Percentiles rank a stretch among this genome's conserved stretches.
phyloP scores from a whole-genome alignment of 2,113 vertebrate species.

The Agapornis roseicollis region DNA sequence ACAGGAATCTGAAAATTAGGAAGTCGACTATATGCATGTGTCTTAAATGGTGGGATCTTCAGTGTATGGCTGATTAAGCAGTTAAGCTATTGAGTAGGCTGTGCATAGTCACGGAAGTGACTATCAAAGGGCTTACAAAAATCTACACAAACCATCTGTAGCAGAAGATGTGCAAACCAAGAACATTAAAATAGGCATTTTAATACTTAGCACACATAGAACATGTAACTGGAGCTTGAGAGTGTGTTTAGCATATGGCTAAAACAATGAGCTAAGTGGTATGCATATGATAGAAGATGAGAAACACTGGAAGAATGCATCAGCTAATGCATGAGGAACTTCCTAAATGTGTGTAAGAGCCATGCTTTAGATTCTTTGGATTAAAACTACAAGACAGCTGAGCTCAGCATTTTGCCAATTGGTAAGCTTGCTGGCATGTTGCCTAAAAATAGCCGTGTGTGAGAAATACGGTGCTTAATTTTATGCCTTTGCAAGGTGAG shows the following conservation, averaged over 20 bases:
- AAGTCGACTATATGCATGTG: neutral
- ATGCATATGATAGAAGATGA: neutral
- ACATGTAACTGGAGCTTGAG: neutral
- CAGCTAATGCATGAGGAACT: neutral
- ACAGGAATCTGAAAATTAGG: neutral
- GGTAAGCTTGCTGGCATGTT: neutral
- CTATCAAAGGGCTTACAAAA: neutral
- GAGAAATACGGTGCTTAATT: neutral
- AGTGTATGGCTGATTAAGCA: neutral
- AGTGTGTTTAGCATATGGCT: neutral
- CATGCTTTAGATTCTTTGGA: neutral
- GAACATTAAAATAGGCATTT: neutral
- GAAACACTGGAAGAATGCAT: neutral
- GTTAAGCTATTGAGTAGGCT: neutral
- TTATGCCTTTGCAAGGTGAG: neutral
- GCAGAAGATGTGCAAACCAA: neutral
- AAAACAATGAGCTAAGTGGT: neutral
- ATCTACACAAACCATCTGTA: neutral
- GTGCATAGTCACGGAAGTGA: neutral
- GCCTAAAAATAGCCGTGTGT: neutral
- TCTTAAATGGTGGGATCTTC: neutral
- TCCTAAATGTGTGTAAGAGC: neutral
- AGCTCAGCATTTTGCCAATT: neutral
- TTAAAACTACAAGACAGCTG: neutral
- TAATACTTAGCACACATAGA: neutral